Evolutionary conservation across 2,888 invertebrate genomes (phyloP).

Genomic region (Autographa pulchrina): DNA sequence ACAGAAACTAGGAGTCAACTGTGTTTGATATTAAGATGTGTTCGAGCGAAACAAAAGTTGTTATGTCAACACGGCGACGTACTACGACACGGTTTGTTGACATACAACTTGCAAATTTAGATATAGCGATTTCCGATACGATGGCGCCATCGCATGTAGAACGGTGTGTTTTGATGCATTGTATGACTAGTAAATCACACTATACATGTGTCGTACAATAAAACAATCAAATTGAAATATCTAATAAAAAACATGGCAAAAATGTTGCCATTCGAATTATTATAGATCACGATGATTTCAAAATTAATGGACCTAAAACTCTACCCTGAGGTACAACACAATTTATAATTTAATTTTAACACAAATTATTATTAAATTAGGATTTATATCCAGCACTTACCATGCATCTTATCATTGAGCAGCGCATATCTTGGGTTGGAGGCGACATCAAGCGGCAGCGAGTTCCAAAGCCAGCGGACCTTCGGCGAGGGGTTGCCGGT

Average conservation of each 20-base stretch:
- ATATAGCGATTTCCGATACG: not conserved
- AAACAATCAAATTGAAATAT: no score
- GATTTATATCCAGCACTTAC: constrained; percentile 82
- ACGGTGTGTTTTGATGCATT: not conserved
- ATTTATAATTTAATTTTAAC: not conserved
- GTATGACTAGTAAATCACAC: no score
- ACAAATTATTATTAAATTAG: not conserved
- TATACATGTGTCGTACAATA: no score
- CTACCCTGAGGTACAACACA: not conserved
- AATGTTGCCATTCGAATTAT: no score
- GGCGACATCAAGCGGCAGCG: constrained; percentile 95
- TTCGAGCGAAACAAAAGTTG: not conserved
- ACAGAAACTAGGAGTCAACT: not conserved
- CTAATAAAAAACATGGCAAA: no score
- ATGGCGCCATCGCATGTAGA: not conserved
- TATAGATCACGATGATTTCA: no score
- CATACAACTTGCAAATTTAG: not conserved
- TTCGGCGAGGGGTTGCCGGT: constrained; percentile 94
- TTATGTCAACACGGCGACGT: not conserved
- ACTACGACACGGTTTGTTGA: constrained; percentile 4
- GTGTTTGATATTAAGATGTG: not conserved
- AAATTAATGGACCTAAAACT: not conserved
- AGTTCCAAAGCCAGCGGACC: constrained; percentile 98
- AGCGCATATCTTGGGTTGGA: constrained; percentile 96
- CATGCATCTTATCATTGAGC: constrained; percentile 94